Evolutionary conservation across 1,140 invertebrate genomes (phyloP).

Genomic region (Fopius arisanus): DNA sequence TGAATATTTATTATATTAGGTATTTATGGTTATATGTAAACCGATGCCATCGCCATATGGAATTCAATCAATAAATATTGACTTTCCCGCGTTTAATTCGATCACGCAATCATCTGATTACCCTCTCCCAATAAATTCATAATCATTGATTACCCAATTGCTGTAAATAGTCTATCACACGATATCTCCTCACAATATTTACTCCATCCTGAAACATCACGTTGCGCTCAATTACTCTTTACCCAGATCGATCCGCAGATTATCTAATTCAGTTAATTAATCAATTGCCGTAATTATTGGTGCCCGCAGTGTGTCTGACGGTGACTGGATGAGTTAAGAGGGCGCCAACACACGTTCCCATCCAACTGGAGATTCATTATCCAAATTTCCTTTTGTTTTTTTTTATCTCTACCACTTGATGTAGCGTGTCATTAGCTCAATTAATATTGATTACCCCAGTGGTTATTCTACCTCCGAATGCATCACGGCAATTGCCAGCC

Average conservation of each 20-base stretch:
- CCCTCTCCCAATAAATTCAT: not conserved
- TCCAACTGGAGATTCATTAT: not conserved
- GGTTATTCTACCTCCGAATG: not conserved
- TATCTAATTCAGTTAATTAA: conserved; percentile 62
- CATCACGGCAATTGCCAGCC: not conserved
- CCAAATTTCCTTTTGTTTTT: not conserved
- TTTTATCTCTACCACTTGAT: not conserved
- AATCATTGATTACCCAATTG: conserved; percentile 39
- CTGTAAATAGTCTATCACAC: conserved; percentile 45
- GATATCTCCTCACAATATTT: conserved; percentile 29
- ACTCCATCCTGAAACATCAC: conserved; percentile 30
- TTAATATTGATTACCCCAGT: not conserved
- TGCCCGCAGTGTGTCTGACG: conserved; percentile 34
- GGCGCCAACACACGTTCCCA: conserved; percentile 12
- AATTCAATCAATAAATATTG: not conserved
- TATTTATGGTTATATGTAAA: too few relatives aligned
- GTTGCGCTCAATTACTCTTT: conserved; percentile 50
- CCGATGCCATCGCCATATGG: too few relatives aligned
- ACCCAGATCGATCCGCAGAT: conserved; percentile 52
- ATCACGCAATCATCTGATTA: not conserved
- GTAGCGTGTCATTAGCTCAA: not conserved
- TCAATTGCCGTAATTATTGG: conserved; percentile 58
- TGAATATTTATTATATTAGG: too few relatives aligned
- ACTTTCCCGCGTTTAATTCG: not conserved
- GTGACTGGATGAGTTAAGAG: not conserved